Percentiles rank a stretch among this genome's conserved stretches.
phyloP scores from a whole-genome alignment of 2,797 vertebrate species.

The Sebastes taczanowskii region DNA sequence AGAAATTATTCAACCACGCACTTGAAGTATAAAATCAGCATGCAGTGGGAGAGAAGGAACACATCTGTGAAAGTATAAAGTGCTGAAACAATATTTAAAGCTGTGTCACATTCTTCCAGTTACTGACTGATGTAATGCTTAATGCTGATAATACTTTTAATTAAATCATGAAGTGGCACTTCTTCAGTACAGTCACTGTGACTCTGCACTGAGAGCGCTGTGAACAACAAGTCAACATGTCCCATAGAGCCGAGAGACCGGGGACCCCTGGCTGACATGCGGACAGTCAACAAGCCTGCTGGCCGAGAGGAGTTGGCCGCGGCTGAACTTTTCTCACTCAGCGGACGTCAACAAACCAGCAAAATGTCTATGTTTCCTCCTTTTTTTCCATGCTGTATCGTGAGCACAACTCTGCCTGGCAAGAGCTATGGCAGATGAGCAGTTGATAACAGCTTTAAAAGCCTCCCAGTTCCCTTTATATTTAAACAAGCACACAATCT shows the following conservation, averaged over 20 bases:
- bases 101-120: background rate
- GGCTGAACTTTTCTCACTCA: slow-evolving; percentile 35
- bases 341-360: slow-evolving; percentile 18
- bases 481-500: background rate
- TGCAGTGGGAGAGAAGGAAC: background rate
- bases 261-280: slow-evolving; percentile 42
- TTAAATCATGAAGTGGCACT: slow-evolving; percentile 48
- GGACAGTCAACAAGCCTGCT: slow-evolving; percentile 56
- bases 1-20: background rate
- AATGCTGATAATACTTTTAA: slow-evolving; percentile 13
- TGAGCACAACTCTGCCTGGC: slow-evolving; percentile 5
- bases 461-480: background rate
- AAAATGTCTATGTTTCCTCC: background rate
- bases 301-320: slow-evolving; percentile 39
- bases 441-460: slow-evolving; percentile 28
- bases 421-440: slow-evolving; percentile 6
- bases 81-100: background rate
- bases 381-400: background rate
- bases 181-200: background rate
- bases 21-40: background rate
- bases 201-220: slow-evolving; percentile 7
- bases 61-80: background rate
- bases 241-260: slow-evolving; percentile 14
- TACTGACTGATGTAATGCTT: background rate
- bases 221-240: slow-evolving; percentile 34